Evolutionary conservation across 2,888 invertebrate species (phyloP), one percentile per base, ranked within the genome.

Genomic region (Hirtodrosophila histrioides): DNA sequence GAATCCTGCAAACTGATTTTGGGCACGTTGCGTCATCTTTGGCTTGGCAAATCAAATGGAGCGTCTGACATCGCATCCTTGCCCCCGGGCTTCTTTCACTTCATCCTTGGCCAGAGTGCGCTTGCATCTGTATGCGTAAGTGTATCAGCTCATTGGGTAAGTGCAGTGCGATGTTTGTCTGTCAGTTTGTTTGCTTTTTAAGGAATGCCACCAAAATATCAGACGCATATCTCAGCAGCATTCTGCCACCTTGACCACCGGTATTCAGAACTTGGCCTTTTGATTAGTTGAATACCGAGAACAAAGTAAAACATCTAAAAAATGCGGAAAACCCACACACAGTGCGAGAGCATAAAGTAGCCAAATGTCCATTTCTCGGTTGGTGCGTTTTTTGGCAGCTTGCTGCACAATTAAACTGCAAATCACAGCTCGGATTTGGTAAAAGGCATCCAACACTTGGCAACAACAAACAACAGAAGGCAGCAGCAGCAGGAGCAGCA

Each of bases 401-500:
- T 82, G 64, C 74, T 72, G 86, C 83, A 83, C 86, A 88, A 86
- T 84, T 88, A 86, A 86, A 88, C 88, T 69, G 86, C 80, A 86
- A 84, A 84, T 84, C 86, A 84, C 83, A 79, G 67, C 75, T 67
- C 56, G 72, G 83, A 72, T 70, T 82, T 66, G 71, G 55, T 75
- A 78, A 87, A 81, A 85, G 82, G 62, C 77, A 63, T 78, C 36
- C 78, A 77, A 53, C 55, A 72, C 33, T 44, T 54, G 23, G 45
- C 36, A 50, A n/a, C 61, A 53, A 11, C 37, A 48, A 40, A 9
- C 36, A 65, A 31, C 12, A 50, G 17, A 17, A 31, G 6, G 6
- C 55, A 31, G 29, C 24, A 54, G 9, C 31, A 41, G 33, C 17
- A 37, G 6, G 39, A 40, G 36, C 44, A 37, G 48, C 55, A 75